These are phyloP conservation scores for Hyla sarda DNA, from an alignment of 2,113 vertebrate genomes.

Conservation along the genomic window DNA sequence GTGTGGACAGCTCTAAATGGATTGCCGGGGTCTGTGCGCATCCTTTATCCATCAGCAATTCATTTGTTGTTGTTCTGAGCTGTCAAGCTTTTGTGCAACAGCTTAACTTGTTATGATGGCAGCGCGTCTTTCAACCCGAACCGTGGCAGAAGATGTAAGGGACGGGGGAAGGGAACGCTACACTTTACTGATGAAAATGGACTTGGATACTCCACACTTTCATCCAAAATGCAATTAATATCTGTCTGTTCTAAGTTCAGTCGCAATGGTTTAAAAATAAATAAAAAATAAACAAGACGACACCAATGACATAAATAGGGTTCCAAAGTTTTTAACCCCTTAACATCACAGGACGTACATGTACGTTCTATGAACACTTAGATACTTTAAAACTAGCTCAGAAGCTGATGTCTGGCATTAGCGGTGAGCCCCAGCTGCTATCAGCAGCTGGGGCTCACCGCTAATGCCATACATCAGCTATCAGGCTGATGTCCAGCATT, in stretches of 20 bases:
- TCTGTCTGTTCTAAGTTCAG: background rate
- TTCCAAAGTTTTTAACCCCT: background rate
- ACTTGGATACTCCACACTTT: background rate
- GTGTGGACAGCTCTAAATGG: conserved; percentile 49
- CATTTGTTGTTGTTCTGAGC: conserved; percentile 39
- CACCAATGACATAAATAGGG: background rate
- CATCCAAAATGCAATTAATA: conserved; percentile 30
- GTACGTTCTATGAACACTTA: no score
- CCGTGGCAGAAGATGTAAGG: background rate
- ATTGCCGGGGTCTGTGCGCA: conserved; percentile 42
- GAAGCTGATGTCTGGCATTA: no score
- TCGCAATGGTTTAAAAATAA: background rate
- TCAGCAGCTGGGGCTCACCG: no score
- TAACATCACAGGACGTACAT: no score
- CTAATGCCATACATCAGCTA: no score
- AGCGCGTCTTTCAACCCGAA: conserved; percentile 7
- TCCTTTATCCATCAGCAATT: conserved; percentile 46
- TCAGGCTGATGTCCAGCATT: no score
- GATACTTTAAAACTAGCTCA: no score
- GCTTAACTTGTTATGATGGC: conserved; percentile 39
- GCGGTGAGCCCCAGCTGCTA: no score
- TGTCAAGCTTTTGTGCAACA: conserved; percentile 12
- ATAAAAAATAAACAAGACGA: background rate
- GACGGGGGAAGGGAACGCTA: background rate
- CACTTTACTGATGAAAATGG: conserved; percentile 38